These are phyloP conservation scores for Oriolus oriolus DNA, from an alignment of 2,113 vertebrate species.

Conservation along the genomic window DNA sequence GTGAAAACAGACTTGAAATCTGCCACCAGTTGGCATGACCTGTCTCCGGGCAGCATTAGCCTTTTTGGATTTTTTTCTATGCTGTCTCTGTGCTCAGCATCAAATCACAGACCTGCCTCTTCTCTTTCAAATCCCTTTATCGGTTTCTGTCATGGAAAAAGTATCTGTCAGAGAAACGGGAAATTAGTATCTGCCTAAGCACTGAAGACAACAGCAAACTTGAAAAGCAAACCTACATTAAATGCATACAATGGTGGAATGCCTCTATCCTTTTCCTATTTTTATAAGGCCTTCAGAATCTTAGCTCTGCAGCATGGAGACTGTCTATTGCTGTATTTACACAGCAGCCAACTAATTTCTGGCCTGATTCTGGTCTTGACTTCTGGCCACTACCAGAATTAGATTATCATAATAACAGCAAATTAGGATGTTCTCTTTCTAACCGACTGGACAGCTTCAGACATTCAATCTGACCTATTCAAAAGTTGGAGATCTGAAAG, in stretches of 20 bases:
- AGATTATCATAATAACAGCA: slow-evolving; percentile 5
- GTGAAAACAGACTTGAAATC: neutral
- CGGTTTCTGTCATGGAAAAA: neutral
- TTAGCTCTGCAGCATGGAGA: neutral
- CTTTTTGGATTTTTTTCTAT: neutral
- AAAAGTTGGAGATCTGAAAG: neutral
- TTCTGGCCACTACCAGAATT: neutral
- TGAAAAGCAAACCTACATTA: neutral
- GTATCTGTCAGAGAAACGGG: neutral
- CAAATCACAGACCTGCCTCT: neutral
- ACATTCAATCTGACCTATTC: neutral
- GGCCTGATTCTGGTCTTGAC: neutral
- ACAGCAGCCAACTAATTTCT: neutral
- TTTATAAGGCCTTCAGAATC: neutral
- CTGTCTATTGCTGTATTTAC: neutral
- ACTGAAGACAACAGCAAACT: neutral
- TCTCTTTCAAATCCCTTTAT: neutral
- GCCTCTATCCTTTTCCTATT: neutral
- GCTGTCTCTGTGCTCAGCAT: neutral
- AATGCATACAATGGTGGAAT: neutral
- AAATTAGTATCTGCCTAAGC: neutral
- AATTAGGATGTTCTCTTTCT: neutral
- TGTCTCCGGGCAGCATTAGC: neutral
- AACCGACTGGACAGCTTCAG: neutral
- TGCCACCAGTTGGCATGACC: neutral